Evolutionary conservation across 2,797 vertebrate genomes (phyloP), one percentile per base, ranked within the genome.

Genomic region (Peromyscus eremicus): DNA sequence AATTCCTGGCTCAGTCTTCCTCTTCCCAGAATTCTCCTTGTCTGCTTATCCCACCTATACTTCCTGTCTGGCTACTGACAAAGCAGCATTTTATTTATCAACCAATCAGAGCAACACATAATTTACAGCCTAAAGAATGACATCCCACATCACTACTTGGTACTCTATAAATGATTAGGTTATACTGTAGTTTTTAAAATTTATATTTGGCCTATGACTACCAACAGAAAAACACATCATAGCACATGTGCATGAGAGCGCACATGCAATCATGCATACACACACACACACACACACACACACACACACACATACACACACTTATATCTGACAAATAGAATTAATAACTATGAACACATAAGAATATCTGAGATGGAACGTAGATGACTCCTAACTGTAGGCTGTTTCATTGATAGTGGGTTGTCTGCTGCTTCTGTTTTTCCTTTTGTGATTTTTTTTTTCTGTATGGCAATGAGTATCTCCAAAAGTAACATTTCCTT

Each of bases 401-500:
- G 14, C 1, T 94, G 2, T 46, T 86, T 46, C 34, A 49, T 34
- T 66, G n/a, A 9, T 60, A 7, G 0, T 17, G 64, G 71, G 0
- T 4, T 34, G 40, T 83, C 10, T 83, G 6, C 19, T 68, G 8
- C 70, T 55, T 73, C 2, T 60, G 4, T 16, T 77, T 40, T 49
- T n/a, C 34, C 16, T 9, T 55, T 92, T 68, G 29, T 68, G 43
- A 84, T 96, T 34, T 85, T 9, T 57, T 95, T 57, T 95, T 79
- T 75, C 6, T 1, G 0, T 0, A 70, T 55, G 79, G 34, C 25
- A 88, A 68, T 85, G 21, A 19, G 81, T 9, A 88, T 80, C 92
- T 96, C 43, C 64, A 93, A 86, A 95, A 94, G 83, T 92, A 85
- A 93, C 76, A 82, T 90, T 97, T 96, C 68, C 37, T 96, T 97